These are phyloP conservation scores for Saccostrea cuccullata DNA, from an alignment of 1,140 invertebrate genomes.

Conservation along the genomic window DNA sequence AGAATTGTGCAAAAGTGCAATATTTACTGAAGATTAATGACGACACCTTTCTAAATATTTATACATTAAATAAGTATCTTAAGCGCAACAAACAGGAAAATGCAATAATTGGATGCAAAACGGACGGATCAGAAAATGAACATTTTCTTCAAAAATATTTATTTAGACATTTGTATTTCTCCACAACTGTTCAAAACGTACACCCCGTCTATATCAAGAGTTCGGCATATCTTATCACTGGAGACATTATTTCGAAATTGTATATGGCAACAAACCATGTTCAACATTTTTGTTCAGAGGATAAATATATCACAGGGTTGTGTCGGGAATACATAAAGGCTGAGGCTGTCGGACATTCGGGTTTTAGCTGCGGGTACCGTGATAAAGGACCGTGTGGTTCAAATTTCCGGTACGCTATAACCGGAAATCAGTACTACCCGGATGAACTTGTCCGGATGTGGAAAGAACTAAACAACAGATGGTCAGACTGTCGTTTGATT, in stretches of 20 bases:
- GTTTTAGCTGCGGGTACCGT: neutral
- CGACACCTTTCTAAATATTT: slow-evolving; percentile 80
- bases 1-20: slow-evolving; percentile 82
- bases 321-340: slow-evolving; percentile 47
- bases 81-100: slow-evolving; percentile 26
- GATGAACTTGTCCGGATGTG: neutral
- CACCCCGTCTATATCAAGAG: slow-evolving; percentile 71
- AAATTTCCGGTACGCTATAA: neutral
- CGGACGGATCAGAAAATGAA: slow-evolving; percentile 65
- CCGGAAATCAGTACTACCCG: neutral
- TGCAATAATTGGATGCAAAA: slow-evolving; percentile 48
- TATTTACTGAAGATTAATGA: slow-evolving; percentile 80
- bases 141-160: slow-evolving; percentile 14
- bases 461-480: neutral
- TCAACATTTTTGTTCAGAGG: slow-evolving; percentile 72
- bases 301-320: slow-evolving; percentile 75
- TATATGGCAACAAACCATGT: slow-evolving; percentile 61
- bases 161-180: no score
- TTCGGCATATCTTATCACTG: slow-evolving; percentile 74
- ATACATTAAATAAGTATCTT: slow-evolving; percentile 38
- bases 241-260: slow-evolving; percentile 65
- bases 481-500: neutral
- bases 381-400: neutral
- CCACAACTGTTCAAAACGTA: no score
- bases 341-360: neutral